These are phyloP conservation scores for Cosmorhoe ocellata DNA, from an alignment of 2,888 invertebrate species.

Conservation along the genomic window DNA sequence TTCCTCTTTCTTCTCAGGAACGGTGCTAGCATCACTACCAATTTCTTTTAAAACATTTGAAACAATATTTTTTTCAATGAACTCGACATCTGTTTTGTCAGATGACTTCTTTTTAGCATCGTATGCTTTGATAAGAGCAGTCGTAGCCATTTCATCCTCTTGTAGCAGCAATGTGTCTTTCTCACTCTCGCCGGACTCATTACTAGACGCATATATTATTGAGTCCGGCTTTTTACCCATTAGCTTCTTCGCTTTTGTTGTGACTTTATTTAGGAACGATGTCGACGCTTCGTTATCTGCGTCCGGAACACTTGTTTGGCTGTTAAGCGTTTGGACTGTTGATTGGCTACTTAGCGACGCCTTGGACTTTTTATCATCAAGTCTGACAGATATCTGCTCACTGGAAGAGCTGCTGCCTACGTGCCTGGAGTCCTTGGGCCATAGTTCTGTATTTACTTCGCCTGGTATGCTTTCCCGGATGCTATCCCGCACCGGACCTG, in stretches of 20 bases:
- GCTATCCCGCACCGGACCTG: conserved; percentile 7
- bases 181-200: conserved; percentile 10
- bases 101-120: conserved; percentile 22
- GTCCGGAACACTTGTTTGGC: not conserved
- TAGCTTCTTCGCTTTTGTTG: conserved; percentile 5
- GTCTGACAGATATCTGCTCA: conserved; percentile 2
- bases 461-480: not conserved
- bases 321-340: not conserved
- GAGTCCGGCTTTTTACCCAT: not conserved
- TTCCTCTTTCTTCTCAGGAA: conserved; percentile 20
- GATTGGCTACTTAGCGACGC: not conserved
- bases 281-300: not conserved
- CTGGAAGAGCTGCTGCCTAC: conserved; percentile 1
- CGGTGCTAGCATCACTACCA: not conserved
- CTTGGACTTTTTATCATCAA: not conserved
- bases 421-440: conserved; percentile 12
- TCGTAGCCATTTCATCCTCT: conserved; percentile 40
- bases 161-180: conserved; percentile 37
- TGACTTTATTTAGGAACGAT: conserved; percentile 5
- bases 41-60: not conserved
- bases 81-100: conserved; percentile 20
- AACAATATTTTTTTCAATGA: conserved; percentile 2
- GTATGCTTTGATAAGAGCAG: conserved; percentile 34
- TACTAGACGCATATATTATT: conserved; percentile 1
- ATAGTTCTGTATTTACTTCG: not conserved